phyloP scores from a whole-genome alignment of 2,797 vertebrate genomes.

The Danionella dracula region DNA sequence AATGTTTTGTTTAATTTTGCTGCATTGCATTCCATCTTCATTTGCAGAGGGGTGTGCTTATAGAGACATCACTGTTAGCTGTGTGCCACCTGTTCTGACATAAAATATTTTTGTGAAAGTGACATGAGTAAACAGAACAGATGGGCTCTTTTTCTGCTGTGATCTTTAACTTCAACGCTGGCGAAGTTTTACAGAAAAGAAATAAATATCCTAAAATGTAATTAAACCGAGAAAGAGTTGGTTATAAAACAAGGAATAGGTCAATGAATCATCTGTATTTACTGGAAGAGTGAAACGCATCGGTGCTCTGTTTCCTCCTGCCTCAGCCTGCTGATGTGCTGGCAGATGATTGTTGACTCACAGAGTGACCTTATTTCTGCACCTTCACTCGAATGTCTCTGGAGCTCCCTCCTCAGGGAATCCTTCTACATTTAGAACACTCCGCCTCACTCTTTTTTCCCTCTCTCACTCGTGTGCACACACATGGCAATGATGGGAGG shows the following conservation, averaged over 20 bases:
- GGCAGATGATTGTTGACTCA: constrained; percentile 34
- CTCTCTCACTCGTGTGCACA: neutral
- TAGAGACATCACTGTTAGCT: too few species aligned
- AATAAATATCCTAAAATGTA: too few species aligned
- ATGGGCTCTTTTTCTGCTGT: too few species aligned
- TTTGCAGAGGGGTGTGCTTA: too few species aligned
- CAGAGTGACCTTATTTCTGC: constrained; percentile 40
- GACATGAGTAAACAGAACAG: too few species aligned
- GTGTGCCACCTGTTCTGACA: too few species aligned
- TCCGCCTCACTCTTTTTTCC: neutral
- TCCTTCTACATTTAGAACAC: constrained; percentile 28
- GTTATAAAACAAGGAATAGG: neutral
- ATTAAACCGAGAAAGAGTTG: too few species aligned
- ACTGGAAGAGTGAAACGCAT: constrained; percentile 2
- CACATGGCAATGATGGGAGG: constrained; percentile 11
- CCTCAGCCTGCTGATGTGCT: neutral
- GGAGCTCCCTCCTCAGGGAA: constrained; percentile 26
- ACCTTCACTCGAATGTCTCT: constrained; percentile 33
- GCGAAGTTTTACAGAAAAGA: too few species aligned
- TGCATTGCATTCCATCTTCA: too few species aligned
- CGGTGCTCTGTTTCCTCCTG: constrained; percentile 20
- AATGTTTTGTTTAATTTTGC: too few species aligned
- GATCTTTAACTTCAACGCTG: too few species aligned
- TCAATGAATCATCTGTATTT: neutral
- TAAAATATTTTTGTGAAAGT: too few species aligned